Conservation (phyloP, 92 coral and sea anemone genomes). For the Muricea muricata region DNA sequence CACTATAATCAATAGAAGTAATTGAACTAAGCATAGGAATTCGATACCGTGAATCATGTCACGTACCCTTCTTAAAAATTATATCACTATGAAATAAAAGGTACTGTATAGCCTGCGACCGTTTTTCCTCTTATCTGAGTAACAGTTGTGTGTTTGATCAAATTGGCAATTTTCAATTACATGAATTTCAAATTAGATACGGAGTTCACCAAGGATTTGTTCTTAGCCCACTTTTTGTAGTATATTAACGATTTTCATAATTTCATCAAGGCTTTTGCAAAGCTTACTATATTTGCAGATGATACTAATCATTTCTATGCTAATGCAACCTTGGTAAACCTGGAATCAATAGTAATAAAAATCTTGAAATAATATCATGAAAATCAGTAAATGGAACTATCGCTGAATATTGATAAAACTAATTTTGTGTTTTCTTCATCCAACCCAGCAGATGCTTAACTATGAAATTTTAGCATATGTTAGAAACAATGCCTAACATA, state of each 20-base stretch:
- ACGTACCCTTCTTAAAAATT: constrained; percentile 39
- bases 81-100: constrained; percentile 59
- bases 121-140: constrained; percentile 48
- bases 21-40: no score
- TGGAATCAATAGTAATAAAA: not conserved
- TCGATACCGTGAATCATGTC: constrained; percentile 4
- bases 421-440: not conserved
- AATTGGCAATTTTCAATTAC: constrained; percentile 43
- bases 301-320: constrained; percentile 47
- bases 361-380: no score
- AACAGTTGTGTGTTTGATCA: constrained; percentile 59
- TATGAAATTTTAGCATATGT: no score
- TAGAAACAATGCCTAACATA: not conserved
- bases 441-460: not conserved
- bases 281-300: constrained; percentile 63
- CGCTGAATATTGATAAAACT: not conserved
- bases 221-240: constrained; percentile 52
- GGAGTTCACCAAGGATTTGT: constrained; percentile 62
- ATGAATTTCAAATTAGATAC: constrained; percentile 5
- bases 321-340: not conserved
- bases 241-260: constrained; percentile 61
- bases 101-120: constrained; percentile 40
- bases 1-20: no score
- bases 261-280: constrained; percentile 46
- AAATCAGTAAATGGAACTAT: not conserved